phyloP scores from a whole-genome alignment of 2,113 vertebrate genomes.

The Lepus timidus region DNA sequence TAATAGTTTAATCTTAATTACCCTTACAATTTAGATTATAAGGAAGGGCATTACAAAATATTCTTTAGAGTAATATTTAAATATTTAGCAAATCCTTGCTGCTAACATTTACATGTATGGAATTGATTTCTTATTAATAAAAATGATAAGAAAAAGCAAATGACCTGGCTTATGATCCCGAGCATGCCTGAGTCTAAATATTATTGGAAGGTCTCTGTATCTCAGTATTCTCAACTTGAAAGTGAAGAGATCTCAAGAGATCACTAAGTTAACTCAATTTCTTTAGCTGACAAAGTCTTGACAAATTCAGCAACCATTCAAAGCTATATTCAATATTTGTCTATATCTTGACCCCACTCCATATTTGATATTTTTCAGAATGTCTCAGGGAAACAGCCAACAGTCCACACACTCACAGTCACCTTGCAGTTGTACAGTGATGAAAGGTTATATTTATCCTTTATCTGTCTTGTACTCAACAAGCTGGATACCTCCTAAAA shows the following conservation, averaged over 20 bases:
- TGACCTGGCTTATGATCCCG: not conserved
- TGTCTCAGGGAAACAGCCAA: not conserved
- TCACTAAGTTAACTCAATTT: not conserved
- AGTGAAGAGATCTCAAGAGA: not conserved
- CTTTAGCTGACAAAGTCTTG: not conserved
- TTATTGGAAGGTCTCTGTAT: not conserved
- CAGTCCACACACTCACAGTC: too few species aligned
- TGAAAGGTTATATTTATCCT: not conserved
- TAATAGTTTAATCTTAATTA: slow-evolving; percentile 30
- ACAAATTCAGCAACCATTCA: not conserved
- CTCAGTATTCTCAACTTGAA: not conserved
- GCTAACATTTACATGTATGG: not conserved
- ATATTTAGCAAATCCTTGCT: slow-evolving; percentile 39
- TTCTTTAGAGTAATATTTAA: not conserved
- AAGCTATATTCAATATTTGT: not conserved
- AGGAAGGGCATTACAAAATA: not conserved
- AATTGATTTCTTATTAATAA: not conserved
- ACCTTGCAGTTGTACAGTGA: not conserved
- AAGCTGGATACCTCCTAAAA: not conserved
- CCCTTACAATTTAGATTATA: slow-evolving; percentile 46
- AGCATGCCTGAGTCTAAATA: not conserved
- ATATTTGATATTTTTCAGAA: not conserved
- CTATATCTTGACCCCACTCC: not conserved
- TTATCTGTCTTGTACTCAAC: not conserved
- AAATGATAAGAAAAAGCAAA: not conserved